phyloP scores from a whole-genome alignment of 1,140 invertebrate species.

The Sarcophaga bullata region DNA sequence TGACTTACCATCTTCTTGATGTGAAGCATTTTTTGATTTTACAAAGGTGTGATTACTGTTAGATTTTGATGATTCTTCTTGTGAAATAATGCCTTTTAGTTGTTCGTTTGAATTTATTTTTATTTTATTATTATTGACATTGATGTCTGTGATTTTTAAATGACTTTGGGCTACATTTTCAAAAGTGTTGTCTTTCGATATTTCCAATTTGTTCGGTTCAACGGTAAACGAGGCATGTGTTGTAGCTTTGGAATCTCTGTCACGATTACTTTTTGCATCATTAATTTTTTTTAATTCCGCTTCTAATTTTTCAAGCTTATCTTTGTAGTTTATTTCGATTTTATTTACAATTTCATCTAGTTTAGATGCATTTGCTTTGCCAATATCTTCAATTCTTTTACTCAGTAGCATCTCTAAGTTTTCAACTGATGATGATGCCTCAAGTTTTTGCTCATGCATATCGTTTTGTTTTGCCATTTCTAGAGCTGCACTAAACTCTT shows the following conservation, averaged over 20 bases:
- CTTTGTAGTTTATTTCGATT: constrained; percentile 56
- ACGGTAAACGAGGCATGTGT: background rate
- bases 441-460: background rate
- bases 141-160: background rate
- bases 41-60: constrained; percentile 33
- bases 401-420: constrained; percentile 57
- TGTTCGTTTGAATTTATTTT: background rate
- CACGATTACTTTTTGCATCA: constrained; percentile 8
- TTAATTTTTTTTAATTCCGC: constrained; percentile 49
- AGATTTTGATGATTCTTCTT: background rate
- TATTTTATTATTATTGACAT: background rate
- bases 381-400: constrained; percentile 59
- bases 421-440: constrained; percentile 51
- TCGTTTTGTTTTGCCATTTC: background rate
- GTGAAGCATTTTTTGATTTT: background rate
- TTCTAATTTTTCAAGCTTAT: constrained; percentile 56
- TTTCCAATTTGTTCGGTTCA: background rate
- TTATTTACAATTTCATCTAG: constrained; percentile 57
- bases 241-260: too few species aligned
- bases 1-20: background rate
- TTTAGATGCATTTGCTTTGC: constrained; percentile 53
- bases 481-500: constrained; percentile 37
- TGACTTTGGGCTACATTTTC: background rate
- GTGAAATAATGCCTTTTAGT: background rate
- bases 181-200: background rate